Base-by-base conservation (phyloP, 2,113 vertebrate genomes). In the Rhynchopsitta pachyrhyncha region DNA sequence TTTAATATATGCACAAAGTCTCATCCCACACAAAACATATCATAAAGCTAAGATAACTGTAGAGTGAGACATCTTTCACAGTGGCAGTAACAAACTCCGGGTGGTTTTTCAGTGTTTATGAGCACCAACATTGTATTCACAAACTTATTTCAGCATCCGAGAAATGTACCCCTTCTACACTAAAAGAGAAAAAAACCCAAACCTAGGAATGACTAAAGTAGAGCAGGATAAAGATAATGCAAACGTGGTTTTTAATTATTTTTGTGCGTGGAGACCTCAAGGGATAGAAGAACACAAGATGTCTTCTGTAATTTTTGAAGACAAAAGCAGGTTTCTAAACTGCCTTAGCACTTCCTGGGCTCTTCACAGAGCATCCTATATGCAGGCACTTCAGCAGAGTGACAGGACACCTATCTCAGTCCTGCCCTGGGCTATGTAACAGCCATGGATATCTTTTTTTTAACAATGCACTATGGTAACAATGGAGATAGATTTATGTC, bases 41-140 rank as follows among this genome's bases (percentile, higher is more conserved):
- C 94, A 91, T 86, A 94, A 92, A 96, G 95, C 83, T 88, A 93
- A 95, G 89, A 95, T 96, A 90, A 95, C 67, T 81, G 86, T 79
- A 71, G 81, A 93, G 50, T 82, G 37, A 81, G 75, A 75, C n/a
- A 95, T 96, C 82, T 93, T 95, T 95, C 78, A 96, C 44, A 96
- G 87, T n/a, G 55, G 62, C 96, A 85, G 69, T 53, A 95, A 85
- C 66, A 95, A 85, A 93, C 37, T 66, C 52, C 19, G 31, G 44
- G 62, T 90, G 66, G 13, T 39, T 96, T 97, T 94, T 55, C 66
- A 85, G 10, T n/a, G 63, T 82, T 92, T 88, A 82, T 82, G 87
- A 93, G 89, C 50, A 92, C 92, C 46, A 92, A 46, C 22, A 29
- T 17, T 80, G 9, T 74, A 68, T 87, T 90, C 70, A 60, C 63